Base-by-base conservation (phyloP, 2,113 vertebrate genomes). In the Prunella himalayana region DNA sequence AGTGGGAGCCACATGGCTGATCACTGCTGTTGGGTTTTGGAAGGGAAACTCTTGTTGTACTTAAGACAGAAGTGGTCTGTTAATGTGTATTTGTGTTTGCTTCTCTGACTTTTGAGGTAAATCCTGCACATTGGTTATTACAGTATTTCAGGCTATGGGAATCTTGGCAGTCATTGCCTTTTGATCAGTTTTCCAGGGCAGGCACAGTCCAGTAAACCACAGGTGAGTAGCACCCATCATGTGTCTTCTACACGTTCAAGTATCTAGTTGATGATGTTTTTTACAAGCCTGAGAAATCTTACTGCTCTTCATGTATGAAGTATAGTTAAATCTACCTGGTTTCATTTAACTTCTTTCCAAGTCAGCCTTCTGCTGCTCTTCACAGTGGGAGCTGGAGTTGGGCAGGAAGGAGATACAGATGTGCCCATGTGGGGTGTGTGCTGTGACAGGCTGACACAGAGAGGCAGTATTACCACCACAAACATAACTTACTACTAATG, bases 391-490 rank as follows among this genome's bases (percentile, higher is more conserved):
- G 2, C 30, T 64, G 3, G n/a, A 35, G 28, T 7, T 33, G 70
- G 57, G 18, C 22, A 21, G 71, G 68, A 51, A 39, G 53, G 82
- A 51, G 66, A 7, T 31, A 1, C 0, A 61, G 9, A 33, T 0
- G 13, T 51, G 76, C 18, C 7, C 0, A 0, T 16, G 33, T 59
- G 63, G 66, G 41, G 15, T 39, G 4, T 15, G 31, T 28, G 11
- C 51, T 59, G 4, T 5, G 45, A 9, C 3, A 14, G 39, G 50
- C 69, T 63, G 56, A 54, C 81, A 70, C 50, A 59, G 21, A 70
- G 51, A 50, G 51, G 47, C 41, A 42, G 1, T 39, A 13, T 63
- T 33, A 10, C 45, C 50, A 15, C 21, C 41, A 44, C 60, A 61
- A 16, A 53, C 54, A 51, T 1, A 51, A 49, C 31, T 50, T 57